Conservation (phyloP, 2,797 vertebrate genomes). For the Spinibarbus caldwelli region DNA sequence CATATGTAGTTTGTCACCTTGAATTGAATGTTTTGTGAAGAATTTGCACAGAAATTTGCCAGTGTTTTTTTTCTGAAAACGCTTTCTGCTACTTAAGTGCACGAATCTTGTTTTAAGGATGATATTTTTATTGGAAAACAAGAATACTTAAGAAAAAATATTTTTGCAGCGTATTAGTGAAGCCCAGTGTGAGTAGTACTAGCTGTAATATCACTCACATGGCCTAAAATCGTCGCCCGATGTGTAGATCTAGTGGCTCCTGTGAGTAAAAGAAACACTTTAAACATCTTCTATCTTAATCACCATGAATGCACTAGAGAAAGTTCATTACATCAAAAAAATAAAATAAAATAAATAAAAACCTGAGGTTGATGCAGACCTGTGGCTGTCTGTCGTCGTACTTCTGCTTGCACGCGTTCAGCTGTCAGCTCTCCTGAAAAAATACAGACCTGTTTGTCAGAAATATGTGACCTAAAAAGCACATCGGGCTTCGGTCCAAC, state of each 20-base stretch:
- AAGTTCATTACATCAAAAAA: neutral
- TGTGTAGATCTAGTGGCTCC: slow-evolving; percentile 1
- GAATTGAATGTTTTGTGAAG: neutral
- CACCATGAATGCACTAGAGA: neutral
- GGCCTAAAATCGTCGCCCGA: neutral
- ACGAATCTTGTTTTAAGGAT: neutral
- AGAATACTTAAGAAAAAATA: too few species aligned
- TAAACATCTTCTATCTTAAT: neutral
- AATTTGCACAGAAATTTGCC: neutral
- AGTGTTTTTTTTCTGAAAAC: neutral
- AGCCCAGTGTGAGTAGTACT: neutral
- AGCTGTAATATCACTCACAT: slow-evolving; percentile 12
- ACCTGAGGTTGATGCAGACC: slow-evolving; percentile 40
- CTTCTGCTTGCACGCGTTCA: slow-evolving; percentile 60
- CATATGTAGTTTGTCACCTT: neutral
- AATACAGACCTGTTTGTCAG: slow-evolving; percentile 62
- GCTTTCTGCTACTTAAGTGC: neutral
- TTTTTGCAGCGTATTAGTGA: neutral
- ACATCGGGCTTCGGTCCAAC: neutral
- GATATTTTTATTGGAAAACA: neutral
- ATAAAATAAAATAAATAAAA: too few species aligned
- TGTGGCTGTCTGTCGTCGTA: slow-evolving; percentile 28
- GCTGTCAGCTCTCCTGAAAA: slow-evolving; percentile 74
- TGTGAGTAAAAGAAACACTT: neutral
- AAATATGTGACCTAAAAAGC: slow-evolving; percentile 51